A percentile compares a stretch with the other conserved stretches of the same genome.
Conservation (phyloP, 2,113 vertebrate genomes). For the Atractosteus spatula region DNA sequence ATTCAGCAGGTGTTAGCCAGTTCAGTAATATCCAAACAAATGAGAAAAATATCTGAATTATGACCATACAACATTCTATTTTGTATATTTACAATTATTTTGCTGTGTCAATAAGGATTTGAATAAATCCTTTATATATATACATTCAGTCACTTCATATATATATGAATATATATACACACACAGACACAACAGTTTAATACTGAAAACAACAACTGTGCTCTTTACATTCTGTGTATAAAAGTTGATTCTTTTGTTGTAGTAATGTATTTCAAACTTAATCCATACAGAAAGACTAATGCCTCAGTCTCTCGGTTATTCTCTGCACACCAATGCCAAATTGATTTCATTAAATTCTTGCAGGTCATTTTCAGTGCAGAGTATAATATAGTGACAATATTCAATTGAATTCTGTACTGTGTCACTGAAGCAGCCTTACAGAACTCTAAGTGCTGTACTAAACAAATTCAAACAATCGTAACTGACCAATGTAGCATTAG, state of each 20-base stretch:
- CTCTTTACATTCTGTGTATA: constrained; percentile 68
- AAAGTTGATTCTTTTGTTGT: constrained; percentile 46
- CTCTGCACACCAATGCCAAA: too few species aligned
- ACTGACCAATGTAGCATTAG: too few species aligned
- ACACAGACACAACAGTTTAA: constrained; percentile 59
- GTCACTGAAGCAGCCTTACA: too few species aligned
- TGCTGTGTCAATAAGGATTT: constrained; percentile 53
- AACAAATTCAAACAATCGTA: too few species aligned
- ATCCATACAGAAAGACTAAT: constrained; percentile 64
- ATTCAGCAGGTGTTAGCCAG: not conserved
- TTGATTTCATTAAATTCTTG: too few species aligned
- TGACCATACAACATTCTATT: constrained; percentile 51
- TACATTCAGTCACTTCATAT: constrained; percentile 63
- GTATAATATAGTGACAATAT: too few species aligned
- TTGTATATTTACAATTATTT: constrained; percentile 54
- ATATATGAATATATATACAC: constrained; percentile 36
- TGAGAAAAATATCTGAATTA: constrained; percentile 16
- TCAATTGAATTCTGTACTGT: too few species aligned
- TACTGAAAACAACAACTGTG: constrained; percentile 57
- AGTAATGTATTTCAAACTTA: constrained; percentile 61
- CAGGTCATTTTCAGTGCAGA: too few species aligned
- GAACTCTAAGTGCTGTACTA: too few species aligned
- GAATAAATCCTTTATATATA: constrained; percentile 56
- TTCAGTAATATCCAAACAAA: not conserved
- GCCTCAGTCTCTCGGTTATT: constrained; percentile 24